These are phyloP conservation scores for Eurosta solidaginis DNA, from an alignment of 1,140 invertebrate genomes.

Conservation along the genomic window DNA sequence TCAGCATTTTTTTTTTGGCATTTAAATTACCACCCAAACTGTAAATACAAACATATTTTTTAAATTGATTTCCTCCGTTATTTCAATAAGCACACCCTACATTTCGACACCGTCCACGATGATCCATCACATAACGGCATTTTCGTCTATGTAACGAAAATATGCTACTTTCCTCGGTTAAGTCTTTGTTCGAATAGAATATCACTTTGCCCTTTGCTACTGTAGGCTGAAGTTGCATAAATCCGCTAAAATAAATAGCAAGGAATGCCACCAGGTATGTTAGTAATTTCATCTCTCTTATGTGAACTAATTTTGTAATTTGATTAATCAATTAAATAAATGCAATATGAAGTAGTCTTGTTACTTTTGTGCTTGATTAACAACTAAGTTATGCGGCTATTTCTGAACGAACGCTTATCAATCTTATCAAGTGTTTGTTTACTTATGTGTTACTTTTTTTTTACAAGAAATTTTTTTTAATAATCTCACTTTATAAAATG, in stretches of 20 bases:
- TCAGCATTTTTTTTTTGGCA: too few relatives aligned
- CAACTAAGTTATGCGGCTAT: background rate
- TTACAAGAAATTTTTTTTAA: too few relatives aligned
- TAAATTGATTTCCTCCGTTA: too few relatives aligned
- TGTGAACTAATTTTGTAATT: background rate
- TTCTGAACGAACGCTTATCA: background rate
- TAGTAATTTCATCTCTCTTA: background rate
- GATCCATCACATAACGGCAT: constrained; percentile 43
- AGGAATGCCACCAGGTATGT: background rate
- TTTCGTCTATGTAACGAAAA: constrained; percentile 33
- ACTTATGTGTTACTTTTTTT: too few relatives aligned
- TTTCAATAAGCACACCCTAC: too few relatives aligned
- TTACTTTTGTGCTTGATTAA: background rate
- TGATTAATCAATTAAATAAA: background rate
- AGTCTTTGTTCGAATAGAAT: constrained; percentile 35
- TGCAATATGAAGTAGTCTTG: background rate
- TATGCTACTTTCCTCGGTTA: constrained; percentile 43
- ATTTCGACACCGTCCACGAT: constrained; percentile 46
- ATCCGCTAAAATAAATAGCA: background rate
- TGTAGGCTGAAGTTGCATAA: background rate
- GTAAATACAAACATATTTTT: too few relatives aligned
- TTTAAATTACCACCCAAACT: too few relatives aligned
- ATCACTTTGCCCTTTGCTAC: constrained; percentile 40
- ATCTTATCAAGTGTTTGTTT: too few relatives aligned
- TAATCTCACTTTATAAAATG: too few relatives aligned